A percentile compares a stretch with the other conserved stretches of the same genome.
Evolutionary conservation across 2,888 invertebrate species (phyloP).

Genomic region (Drosophila macrospina): DNA sequence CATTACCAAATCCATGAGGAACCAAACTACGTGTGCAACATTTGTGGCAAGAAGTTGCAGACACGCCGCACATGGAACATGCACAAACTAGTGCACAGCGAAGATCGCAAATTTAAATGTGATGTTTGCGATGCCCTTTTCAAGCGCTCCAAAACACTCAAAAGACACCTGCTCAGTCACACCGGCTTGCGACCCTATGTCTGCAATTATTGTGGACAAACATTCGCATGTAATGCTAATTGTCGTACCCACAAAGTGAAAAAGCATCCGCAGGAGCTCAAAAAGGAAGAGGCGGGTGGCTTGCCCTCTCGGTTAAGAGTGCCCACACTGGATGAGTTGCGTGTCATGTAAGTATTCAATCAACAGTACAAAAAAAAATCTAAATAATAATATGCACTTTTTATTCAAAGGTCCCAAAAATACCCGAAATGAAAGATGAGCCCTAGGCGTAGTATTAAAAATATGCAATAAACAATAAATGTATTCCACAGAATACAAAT

Average conservation of each 20-base stretch:
- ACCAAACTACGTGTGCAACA: constrained; percentile 84
- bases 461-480: not conserved
- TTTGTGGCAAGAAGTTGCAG: constrained; percentile 85
- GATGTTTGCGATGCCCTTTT: constrained; percentile 83
- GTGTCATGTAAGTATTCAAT: constrained; percentile 74
- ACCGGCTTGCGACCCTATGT: constrained; percentile 84
- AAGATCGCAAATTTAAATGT: constrained; percentile 83
- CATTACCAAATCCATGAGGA: constrained; percentile 85
- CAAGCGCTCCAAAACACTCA: constrained; percentile 84
- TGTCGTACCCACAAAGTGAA: constrained; percentile 85
- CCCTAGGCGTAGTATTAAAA: not conserved
- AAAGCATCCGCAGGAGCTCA: constrained; percentile 82
- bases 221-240: constrained; percentile 85
- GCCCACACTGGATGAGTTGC: constrained; percentile 83
- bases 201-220: constrained; percentile 84
- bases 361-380: rapidly evolving
- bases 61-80: constrained; percentile 85
- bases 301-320: constrained; percentile 71
- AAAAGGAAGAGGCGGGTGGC: constrained; percentile 79
- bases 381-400: not conserved
- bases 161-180: constrained; percentile 84
- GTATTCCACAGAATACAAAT: not conserved
- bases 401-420: constrained; percentile 46
- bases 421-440: constrained; percentile 36
- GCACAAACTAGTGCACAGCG: constrained; percentile 85